A percentile compares a stretch with the other conserved stretches of the same genome.
Evolutionary conservation across 92 coral and sea anemone species (phyloP).

Genomic region (Epizoanthus fatuus): DNA sequence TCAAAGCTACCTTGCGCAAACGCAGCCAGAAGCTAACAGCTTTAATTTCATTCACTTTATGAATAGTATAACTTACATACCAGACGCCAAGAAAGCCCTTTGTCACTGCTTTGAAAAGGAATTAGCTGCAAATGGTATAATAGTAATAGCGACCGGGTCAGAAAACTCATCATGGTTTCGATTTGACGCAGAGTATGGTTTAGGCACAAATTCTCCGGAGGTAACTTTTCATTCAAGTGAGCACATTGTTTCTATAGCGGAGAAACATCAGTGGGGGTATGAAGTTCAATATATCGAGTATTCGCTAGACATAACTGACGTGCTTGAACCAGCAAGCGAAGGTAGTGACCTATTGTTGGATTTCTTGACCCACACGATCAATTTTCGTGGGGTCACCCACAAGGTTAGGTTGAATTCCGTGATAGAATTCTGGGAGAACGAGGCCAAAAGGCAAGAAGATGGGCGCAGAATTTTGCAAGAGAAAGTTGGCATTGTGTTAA

Average conservation of each 20-base stretch:
- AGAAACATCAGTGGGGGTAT: slow-evolving; percentile 8
- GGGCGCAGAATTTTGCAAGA: slow-evolving; percentile 13
- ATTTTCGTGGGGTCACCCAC: slow-evolving; percentile 31
- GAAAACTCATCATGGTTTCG: slow-evolving; percentile 12
- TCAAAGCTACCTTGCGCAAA: slow-evolving; percentile 8
- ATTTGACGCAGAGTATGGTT: slow-evolving; percentile 5
- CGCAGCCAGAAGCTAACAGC: neutral
- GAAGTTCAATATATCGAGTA: neutral
- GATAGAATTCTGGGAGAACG: slow-evolving; percentile 19
- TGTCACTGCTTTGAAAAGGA: slow-evolving; percentile 17
- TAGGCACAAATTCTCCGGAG: neutral
- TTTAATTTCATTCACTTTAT: slow-evolving; percentile 16
- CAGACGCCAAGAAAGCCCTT: slow-evolving; percentile 11
- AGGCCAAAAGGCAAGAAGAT: slow-evolving; percentile 5
- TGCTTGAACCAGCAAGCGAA: slow-evolving; percentile 7
- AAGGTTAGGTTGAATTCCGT: neutral
- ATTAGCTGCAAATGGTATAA: slow-evolving; percentile 6
- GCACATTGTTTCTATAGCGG: slow-evolving; percentile 5
- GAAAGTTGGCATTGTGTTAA: neutral
- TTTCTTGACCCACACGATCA: slow-evolving; percentile 23
- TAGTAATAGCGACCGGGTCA: neutral
- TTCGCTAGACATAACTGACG: neutral
- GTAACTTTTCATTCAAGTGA: slow-evolving; percentile 20
- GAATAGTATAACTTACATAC: slow-evolving; percentile 18
- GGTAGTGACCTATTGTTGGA: neutral